These are phyloP conservation scores for Bombyx mori DNA, from an alignment of 1,140 invertebrate genomes.

Conservation along the genomic window DNA sequence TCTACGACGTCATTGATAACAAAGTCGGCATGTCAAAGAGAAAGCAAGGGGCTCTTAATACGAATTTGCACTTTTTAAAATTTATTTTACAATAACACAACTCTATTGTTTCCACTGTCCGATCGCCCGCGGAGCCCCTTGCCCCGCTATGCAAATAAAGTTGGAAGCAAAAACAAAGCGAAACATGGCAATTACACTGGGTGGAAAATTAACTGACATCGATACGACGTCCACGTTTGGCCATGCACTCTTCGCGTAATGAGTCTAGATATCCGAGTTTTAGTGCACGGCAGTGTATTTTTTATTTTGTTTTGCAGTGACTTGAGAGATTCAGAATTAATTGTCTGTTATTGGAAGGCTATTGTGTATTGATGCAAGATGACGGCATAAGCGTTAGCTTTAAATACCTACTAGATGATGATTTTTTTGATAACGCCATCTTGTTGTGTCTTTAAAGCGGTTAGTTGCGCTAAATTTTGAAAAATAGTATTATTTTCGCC, in stretches of 20 bases:
- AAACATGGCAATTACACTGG: conserved; percentile 64
- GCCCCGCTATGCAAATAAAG: conserved; percentile 62
- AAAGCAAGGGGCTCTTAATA: not conserved
- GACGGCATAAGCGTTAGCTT: too few relatives aligned
- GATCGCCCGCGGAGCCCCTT: conserved; percentile 26
- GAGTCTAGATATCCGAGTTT: conserved; percentile 46
- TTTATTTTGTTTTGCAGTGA: too few relatives aligned
- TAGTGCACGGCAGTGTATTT: conserved; percentile 37
- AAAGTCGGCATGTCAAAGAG: too few relatives aligned
- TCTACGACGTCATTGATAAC: too few relatives aligned
- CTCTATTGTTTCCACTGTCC: conserved; percentile 24
- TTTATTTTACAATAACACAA: conserved; percentile 4
- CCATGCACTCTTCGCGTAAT: conserved; percentile 41
- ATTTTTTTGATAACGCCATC: too few relatives aligned
- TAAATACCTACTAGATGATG: too few relatives aligned
- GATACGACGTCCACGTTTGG: conserved; percentile 48
- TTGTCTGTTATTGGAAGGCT: not conserved
- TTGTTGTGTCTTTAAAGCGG: too few relatives aligned
- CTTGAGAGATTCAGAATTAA: not conserved
- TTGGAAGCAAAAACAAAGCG: conserved; percentile 66
- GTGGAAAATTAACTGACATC: conserved; percentile 65
- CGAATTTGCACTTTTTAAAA: not conserved
- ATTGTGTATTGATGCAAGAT: too few relatives aligned
- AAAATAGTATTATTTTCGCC: too few relatives aligned
- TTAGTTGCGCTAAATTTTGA: too few relatives aligned